A percentile compares a stretch with the other conserved stretches of the same genome.
phyloP scores from a whole-genome alignment of 2,888 invertebrate species.

The Cosmopolites sordidus region DNA sequence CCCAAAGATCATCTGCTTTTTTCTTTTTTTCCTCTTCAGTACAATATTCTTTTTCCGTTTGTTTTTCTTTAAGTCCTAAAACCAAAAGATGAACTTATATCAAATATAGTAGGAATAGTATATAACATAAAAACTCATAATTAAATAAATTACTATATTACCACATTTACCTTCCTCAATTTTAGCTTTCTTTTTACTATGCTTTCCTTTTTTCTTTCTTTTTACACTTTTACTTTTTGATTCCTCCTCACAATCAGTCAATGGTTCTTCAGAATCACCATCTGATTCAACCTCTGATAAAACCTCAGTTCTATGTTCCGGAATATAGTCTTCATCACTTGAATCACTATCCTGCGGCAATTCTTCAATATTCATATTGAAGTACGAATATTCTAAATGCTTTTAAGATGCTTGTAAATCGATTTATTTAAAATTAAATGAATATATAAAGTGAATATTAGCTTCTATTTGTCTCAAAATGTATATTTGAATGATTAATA shows the following conservation, averaged over 20 bases:
- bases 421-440: too few species aligned
- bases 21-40: slow-evolving; percentile 63
- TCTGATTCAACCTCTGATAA: slow-evolving; percentile 65
- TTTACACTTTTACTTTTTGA: slow-evolving; percentile 36
- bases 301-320: slow-evolving; percentile 57
- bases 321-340: slow-evolving; percentile 76
- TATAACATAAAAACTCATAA: too few species aligned
- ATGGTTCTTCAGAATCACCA: slow-evolving; percentile 58
- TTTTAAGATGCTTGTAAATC: too few species aligned
- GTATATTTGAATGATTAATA: too few species aligned
- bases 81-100: not conserved
- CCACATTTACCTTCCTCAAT: slow-evolving; percentile 13
- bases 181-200: slow-evolving; percentile 33
- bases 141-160: not conserved
- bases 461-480: too few species aligned
- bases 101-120: too few species aligned
- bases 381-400: too few species aligned
- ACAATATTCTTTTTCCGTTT: slow-evolving; percentile 23
- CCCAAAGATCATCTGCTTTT: slow-evolving; percentile 73
- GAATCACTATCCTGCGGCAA: slow-evolving; percentile 64
- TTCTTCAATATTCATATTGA: slow-evolving; percentile 41
- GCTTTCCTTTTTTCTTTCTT: slow-evolving; percentile 28
- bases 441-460: too few species aligned
- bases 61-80: slow-evolving; percentile 6
- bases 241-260: slow-evolving; percentile 52